These are phyloP conservation scores for Hydrolagus affinis DNA, from an alignment of 2,113 vertebrate genomes.

Conservation along the genomic window DNA sequence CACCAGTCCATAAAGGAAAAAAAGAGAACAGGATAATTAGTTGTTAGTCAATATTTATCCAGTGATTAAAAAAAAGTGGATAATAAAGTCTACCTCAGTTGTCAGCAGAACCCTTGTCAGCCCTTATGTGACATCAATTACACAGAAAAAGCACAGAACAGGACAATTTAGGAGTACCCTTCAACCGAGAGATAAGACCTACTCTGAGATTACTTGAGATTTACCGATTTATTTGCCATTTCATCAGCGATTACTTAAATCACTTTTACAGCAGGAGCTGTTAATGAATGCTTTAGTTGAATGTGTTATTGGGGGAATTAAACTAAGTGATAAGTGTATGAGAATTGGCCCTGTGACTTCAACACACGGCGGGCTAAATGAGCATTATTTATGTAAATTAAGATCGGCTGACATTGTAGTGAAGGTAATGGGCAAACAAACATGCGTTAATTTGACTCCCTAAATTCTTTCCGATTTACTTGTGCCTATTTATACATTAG, in stretches of 20 bases:
- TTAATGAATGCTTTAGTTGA: slow-evolving; percentile 25
- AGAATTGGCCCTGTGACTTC: neutral
- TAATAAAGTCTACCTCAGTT: slow-evolving; percentile 14
- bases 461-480: no score
- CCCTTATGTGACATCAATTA: neutral
- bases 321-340: neutral
- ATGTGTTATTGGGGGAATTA: slow-evolving; percentile 14
- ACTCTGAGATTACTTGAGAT: slow-evolving; percentile 1
- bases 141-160: slow-evolving; percentile 1
- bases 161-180: neutral
- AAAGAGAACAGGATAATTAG: slow-evolving; percentile 23
- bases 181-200: slow-evolving; percentile 1
- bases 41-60: slow-evolving; percentile 25
- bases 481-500: no score
- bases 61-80: slow-evolving; percentile 24
- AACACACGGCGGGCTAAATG: no score
- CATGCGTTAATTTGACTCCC: no score
- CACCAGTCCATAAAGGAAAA: neutral
- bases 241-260: slow-evolving; percentile 26
- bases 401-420: no score
- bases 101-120: neutral
- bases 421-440: no score
- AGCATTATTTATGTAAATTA: no score
- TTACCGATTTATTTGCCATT: slow-evolving; percentile 8
- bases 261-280: neutral